phyloP scores from a whole-genome alignment of 1,140 invertebrate species.

The Lordiphosa mommai region DNA sequence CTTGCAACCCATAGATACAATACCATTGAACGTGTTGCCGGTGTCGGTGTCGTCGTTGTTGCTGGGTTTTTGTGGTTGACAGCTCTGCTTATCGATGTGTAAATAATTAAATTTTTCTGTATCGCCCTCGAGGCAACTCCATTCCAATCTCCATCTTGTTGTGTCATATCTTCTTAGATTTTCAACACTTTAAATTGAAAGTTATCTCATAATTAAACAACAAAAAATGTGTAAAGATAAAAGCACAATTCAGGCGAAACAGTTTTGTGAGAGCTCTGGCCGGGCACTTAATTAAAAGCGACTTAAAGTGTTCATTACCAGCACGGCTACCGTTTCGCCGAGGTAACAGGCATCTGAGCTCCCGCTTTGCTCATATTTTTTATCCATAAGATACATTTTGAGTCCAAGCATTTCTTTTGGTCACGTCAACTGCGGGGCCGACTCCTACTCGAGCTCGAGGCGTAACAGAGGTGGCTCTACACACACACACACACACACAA shows the following conservation, averaged over 20 bases:
- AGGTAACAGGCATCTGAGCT: conserved; percentile 8
- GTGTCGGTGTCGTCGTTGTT: conserved; percentile 25
- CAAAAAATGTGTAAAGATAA: not conserved
- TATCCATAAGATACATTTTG: conserved; percentile 70
- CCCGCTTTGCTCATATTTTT: conserved; percentile 52
- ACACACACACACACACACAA: conserved; percentile 13
- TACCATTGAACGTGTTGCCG: conserved; percentile 40
- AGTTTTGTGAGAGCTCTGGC: conserved; percentile 13
- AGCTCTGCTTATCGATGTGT: conserved; percentile 75
- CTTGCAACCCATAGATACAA: conserved; percentile 56
- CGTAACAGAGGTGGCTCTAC: conserved; percentile 65
- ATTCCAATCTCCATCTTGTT: conserved; percentile 17
- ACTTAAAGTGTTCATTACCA: conserved; percentile 78
- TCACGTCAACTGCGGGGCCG: conserved; percentile 56
- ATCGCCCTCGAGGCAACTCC: conserved; percentile 13
- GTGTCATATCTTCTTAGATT: conserved; percentile 40
- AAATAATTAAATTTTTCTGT: conserved; percentile 74
- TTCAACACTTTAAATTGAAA: conserved; percentile 39
- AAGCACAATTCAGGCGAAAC: not conserved
- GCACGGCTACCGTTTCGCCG: conserved; percentile 62
- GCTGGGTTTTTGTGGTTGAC: conserved; percentile 55
- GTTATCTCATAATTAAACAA: conserved; percentile 15
- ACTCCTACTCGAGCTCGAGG: conserved; percentile 39
- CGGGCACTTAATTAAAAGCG: conserved; percentile 76
- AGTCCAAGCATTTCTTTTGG: conserved; percentile 59